Conservation (phyloP, 2,888 invertebrate species). For the Sesia bembeciformis region DNA sequence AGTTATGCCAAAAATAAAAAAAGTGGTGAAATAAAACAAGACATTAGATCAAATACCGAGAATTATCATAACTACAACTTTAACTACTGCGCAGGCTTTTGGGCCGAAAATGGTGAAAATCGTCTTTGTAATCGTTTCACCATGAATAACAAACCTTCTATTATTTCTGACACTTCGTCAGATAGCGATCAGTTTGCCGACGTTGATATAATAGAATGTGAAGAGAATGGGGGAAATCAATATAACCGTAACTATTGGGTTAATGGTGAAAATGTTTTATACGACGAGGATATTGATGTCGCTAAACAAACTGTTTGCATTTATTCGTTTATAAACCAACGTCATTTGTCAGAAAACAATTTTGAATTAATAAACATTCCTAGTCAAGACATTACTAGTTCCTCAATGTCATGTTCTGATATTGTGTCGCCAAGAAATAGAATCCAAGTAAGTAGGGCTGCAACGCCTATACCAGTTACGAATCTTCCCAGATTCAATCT, state of each 20-base stretch:
- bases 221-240: conserved; percentile 6
- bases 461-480: conserved; percentile 37
- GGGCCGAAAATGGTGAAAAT: conserved; percentile 12
- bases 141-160: conserved; percentile 30
- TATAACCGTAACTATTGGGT: background rate
- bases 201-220: conserved; percentile 17
- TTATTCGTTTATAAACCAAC: conserved; percentile 51
- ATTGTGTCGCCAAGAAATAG: background rate
- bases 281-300: conserved; percentile 18
- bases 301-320: conserved; percentile 47
- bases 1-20: conserved; percentile 18
- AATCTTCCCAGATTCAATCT: conserved; percentile 44
- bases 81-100: conserved; percentile 2
- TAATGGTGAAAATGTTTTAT: conserved; percentile 2
- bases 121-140: conserved; percentile 35
- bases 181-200: conserved; percentile 18
- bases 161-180: conserved; percentile 32
- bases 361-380: conserved; percentile 25
- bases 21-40: conserved; percentile 4
- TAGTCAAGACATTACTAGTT: conserved; percentile 21
- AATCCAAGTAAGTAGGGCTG: conserved; percentile 15
- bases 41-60: conserved; percentile 3
- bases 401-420: conserved; percentile 20
- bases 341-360: conserved; percentile 30
- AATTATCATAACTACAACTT: conserved; percentile 2